A percentile compares a stretch with the other conserved stretches of the same genome.
Conservation (phyloP, 1,140 invertebrate species). For the Leptonema lineaticorne region DNA sequence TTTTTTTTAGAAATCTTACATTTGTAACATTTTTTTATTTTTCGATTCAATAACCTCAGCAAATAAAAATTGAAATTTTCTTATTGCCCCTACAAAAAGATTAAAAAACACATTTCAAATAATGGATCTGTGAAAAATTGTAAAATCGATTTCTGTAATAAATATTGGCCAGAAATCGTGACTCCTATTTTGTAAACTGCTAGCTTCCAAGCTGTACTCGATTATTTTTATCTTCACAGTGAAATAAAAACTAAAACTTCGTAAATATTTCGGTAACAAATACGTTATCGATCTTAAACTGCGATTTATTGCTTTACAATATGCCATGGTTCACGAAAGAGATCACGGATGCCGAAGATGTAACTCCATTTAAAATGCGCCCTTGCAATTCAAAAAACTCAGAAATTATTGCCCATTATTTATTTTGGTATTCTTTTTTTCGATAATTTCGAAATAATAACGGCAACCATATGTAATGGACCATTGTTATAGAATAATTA, state of each 20-base stretch:
- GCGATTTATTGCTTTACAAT: no score
- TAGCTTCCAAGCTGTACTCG: not conserved
- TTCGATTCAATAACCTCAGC: no score
- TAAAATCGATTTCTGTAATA: constrained; percentile 19
- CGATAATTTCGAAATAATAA: not conserved
- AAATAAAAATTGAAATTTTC: no score
- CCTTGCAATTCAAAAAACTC: no score
- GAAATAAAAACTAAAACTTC: no score
- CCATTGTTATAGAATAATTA: constrained; percentile 1
- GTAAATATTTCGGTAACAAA: not conserved
- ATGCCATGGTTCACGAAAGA: no score
- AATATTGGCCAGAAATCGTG: constrained; percentile 16
- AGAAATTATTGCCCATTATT: not conserved
- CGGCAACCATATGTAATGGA: not conserved
- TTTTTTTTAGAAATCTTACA: no score
- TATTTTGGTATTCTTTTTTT: not conserved
- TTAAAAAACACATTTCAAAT: no score
- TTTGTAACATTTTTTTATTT: no score
- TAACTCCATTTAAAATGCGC: no score
- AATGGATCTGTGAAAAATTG: constrained; percentile 1
- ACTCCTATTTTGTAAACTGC: not conserved
- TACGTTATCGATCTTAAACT: not conserved
- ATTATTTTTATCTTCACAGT: no score
- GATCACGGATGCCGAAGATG: no score
- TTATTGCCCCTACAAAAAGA: not conserved